Percentiles rank a stretch among this genome's conserved stretches.
Conservation (phyloP, 2,888 invertebrate species). For the Lithosia quadra region DNA sequence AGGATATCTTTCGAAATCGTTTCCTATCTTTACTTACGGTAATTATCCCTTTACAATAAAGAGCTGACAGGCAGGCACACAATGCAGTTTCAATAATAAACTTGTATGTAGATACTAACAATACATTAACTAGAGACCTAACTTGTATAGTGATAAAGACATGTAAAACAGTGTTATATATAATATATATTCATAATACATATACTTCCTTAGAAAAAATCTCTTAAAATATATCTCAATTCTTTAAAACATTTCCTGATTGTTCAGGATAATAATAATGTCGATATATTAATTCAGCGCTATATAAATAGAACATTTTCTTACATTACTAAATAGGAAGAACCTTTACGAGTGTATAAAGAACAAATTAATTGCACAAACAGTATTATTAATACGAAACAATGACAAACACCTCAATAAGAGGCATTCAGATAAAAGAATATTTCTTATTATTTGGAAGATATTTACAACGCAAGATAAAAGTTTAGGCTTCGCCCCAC, state of each 20-base stretch:
- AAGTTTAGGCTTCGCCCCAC: not conserved
- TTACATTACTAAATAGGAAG: conserved; percentile 82
- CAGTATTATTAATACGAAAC: conserved; percentile 71
- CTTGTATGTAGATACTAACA: conserved; percentile 62
- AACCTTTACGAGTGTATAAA: conserved; percentile 77
- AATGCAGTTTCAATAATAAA: conserved; percentile 63
- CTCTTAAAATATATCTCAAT: conserved; percentile 86
- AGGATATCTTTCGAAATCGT: conserved; percentile 63
- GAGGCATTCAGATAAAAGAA: conserved; percentile 35
- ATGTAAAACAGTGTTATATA: conserved; percentile 79
- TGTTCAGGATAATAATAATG: conserved; percentile 64
- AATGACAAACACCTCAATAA: conserved; percentile 55
- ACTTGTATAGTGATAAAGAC: conserved; percentile 80
- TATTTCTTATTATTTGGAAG: conserved; percentile 25
- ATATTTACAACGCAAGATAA: conserved; percentile 24
- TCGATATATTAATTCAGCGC: conserved; percentile 73
- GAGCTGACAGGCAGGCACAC: conserved; percentile 74
- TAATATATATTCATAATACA: conserved; percentile 68
- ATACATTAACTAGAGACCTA: conserved; percentile 69
- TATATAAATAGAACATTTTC: conserved; percentile 81
- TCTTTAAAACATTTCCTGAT: conserved; percentile 67
- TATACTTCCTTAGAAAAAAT: conserved; percentile 82
- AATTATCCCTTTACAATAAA: conserved; percentile 67
- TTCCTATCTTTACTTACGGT: conserved; percentile 58
- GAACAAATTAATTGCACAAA: conserved; percentile 83